These are phyloP conservation scores for Eretmocerus hayati DNA, from an alignment of 2,888 invertebrate species.

Conservation along the genomic window DNA sequence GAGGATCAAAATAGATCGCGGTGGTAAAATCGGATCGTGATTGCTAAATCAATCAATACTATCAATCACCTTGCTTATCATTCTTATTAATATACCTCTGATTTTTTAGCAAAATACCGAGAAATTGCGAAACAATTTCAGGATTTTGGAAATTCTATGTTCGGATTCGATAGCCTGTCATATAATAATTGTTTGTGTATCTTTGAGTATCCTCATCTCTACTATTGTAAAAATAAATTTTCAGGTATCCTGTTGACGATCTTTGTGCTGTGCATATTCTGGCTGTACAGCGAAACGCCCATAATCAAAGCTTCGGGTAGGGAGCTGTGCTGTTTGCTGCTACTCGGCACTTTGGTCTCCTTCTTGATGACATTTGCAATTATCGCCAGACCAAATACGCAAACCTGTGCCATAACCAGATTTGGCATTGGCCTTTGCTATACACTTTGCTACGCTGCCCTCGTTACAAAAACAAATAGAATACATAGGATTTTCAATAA, in stretches of 20 bases:
- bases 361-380: conserved; percentile 51
- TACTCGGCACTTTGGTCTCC: conserved; percentile 49
- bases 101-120: too few relatives aligned
- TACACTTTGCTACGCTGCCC: conserved; percentile 51
- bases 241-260: conserved; percentile 47
- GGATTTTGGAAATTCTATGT: too few relatives aligned
- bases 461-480: conserved; percentile 53
- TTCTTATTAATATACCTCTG: too few relatives aligned
- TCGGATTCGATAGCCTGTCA: too few relatives aligned
- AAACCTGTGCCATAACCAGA: conserved; percentile 49
- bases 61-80: too few relatives aligned
- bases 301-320: conserved; percentile 54
- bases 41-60: too few relatives aligned
- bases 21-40: too few relatives aligned
- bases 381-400: conserved; percentile 47
- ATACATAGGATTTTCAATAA: conserved; percentile 53
- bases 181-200: too few relatives aligned
- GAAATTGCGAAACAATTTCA: too few relatives aligned
- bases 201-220: too few relatives aligned
- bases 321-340: conserved; percentile 49
- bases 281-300: conserved; percentile 50
- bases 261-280: conserved; percentile 48
- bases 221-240: too few relatives aligned
- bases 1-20: too few relatives aligned
- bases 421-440: conserved; percentile 52